These are phyloP conservation scores for Hippoglossus stenolepis DNA, from an alignment of 2,113 vertebrate genomes.

Conservation along the genomic window DNA sequence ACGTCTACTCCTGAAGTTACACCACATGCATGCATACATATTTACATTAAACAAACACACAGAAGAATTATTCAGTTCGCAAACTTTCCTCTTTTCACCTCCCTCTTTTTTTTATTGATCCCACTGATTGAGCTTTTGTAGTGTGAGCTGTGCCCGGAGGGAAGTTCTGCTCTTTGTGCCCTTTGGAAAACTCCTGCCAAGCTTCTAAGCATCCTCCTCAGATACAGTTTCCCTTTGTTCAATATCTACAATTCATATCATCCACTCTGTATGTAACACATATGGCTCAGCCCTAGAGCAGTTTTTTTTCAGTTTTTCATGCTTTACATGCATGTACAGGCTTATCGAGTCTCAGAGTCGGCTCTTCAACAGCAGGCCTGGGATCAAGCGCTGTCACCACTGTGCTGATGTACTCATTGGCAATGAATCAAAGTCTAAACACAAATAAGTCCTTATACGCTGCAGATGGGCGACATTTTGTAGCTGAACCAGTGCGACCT, in stretches of 20 bases:
- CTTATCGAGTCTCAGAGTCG: background rate
- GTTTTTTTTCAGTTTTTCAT: background rate
- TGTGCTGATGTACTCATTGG: background rate
- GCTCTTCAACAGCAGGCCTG: background rate
- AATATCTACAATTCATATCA: slow-evolving; percentile 1
- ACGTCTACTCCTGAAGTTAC: too few relatives aligned
- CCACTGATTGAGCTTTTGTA: background rate
- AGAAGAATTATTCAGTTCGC: background rate
- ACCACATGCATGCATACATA: background rate
- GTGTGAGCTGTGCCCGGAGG: background rate
- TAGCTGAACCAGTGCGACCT: background rate
- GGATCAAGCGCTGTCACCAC: too few relatives aligned
- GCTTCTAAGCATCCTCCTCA: background rate
- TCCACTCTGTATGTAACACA: background rate
- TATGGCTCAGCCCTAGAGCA: background rate
- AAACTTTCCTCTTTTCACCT: background rate
- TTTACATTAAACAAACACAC: slow-evolving; percentile 8
- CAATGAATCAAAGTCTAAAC: slow-evolving; percentile 4
- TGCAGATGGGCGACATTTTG: background rate
- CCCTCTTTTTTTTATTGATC: background rate
- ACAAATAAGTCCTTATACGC: slow-evolving; percentile 10
- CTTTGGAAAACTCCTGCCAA: slow-evolving; percentile 26
- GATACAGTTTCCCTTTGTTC: background rate
- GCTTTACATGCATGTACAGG: background rate
- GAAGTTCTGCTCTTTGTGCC: slow-evolving; percentile 5